Evolutionary conservation across 2,888 invertebrate genomes (phyloP).

Genomic region (Chouioia cunea): DNA sequence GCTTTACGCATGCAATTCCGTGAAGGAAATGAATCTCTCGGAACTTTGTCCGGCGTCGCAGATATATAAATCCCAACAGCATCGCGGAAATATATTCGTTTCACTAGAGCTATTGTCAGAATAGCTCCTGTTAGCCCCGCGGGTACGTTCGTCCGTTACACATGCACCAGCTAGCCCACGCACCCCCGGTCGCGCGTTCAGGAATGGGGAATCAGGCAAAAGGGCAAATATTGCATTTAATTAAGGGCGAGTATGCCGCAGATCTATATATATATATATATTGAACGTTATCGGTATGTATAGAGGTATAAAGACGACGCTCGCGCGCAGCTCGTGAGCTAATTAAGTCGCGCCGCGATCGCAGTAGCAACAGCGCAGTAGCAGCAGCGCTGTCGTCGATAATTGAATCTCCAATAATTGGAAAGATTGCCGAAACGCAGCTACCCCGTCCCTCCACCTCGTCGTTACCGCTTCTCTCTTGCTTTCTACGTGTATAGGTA

Average conservation of each 20-base stretch:
- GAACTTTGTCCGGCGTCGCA: background rate
- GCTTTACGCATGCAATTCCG: too few species aligned
- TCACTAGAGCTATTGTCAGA: background rate
- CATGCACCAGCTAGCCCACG: too few species aligned
- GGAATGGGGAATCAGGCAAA: slow-evolving; percentile 20
- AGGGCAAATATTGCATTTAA: slow-evolving; percentile 40
- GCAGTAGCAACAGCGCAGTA: background rate
- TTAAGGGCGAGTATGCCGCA: slow-evolving; percentile 34
- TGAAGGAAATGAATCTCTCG: slow-evolving; percentile 2
- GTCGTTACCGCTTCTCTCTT: background rate
- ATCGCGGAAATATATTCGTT: slow-evolving; percentile 13
- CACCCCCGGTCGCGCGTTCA: background rate
- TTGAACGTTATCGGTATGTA: background rate
- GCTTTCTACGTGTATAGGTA: too few species aligned
- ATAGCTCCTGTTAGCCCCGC: slow-evolving; percentile 7
- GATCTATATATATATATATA: background rate
- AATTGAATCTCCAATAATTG: slow-evolving; percentile 44
- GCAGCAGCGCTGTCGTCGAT: slow-evolving; percentile 11
- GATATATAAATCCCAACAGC: background rate
- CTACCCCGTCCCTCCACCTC: background rate
- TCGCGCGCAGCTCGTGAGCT: slow-evolving; percentile 17
- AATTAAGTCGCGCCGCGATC: slow-evolving; percentile 24
- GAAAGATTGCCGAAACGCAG: slow-evolving; percentile 34
- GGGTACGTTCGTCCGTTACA: too few species aligned
- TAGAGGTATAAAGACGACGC: slow-evolving; percentile 18